phyloP scores from a whole-genome alignment of 2,888 invertebrate genomes.

The Hecatera dysodea region DNA sequence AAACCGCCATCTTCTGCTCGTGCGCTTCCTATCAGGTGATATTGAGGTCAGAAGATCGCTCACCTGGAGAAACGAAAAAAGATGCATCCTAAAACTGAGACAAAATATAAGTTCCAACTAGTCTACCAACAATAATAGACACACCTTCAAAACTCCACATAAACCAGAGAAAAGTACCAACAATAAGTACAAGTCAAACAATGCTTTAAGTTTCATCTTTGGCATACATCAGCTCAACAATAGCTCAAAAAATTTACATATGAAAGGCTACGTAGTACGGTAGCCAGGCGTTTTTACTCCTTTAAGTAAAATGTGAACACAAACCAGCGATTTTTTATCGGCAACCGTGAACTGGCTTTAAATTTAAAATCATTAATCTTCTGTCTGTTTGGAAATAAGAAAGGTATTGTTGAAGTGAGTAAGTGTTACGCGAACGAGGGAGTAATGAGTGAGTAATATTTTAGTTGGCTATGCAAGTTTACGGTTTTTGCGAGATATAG shows the following conservation, averaged over 20 bases:
- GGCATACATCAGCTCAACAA: conserved; percentile 77
- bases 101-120: not conserved
- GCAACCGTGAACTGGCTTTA: conserved; percentile 55
- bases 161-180: conserved; percentile 53
- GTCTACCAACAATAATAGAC: conserved; percentile 32
- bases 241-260: conserved; percentile 82
- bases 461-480: conserved; percentile 7
- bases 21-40: not conserved
- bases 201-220: conserved; percentile 67
- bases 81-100: not conserved
- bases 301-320: conserved; percentile 65
- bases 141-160: conserved; percentile 37
- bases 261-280: conserved; percentile 86
- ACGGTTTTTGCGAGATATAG: not conserved
- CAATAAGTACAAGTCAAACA: conserved; percentile 65
- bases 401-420: conserved; percentile 51
- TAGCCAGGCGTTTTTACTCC: conserved; percentile 77
- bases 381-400: conserved; percentile 47
- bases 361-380: conserved; percentile 62
- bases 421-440: conserved; percentile 37
- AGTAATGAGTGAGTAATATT: conserved; percentile 41
- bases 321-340: conserved; percentile 69
- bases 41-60: not conserved
- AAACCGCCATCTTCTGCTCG: not conserved
- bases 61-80: not conserved